Percentiles rank a stretch among this genome's conserved stretches.
phyloP scores from a whole-genome alignment of 1,140 invertebrate species.

The Ridgeia piscesae region DNA sequence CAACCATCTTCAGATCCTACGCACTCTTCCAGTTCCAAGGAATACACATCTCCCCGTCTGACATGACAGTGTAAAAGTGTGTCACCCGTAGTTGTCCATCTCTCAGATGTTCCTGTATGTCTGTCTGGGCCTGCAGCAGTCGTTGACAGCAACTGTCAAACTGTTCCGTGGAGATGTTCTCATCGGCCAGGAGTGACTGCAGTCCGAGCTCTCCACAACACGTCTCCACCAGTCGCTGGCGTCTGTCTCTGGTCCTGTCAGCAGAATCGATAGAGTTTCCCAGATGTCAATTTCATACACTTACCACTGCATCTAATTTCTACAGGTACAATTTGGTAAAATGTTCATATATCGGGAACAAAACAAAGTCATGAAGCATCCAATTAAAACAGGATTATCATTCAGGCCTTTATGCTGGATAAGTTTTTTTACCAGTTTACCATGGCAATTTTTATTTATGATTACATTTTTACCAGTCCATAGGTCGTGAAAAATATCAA shows the following conservation, averaged over 20 bases:
- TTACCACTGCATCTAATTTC: too few species aligned
- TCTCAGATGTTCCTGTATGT: background rate
- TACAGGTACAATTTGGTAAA: too few species aligned
- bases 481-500: too few species aligned
- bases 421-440: too few species aligned
- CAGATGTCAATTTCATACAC: too few species aligned
- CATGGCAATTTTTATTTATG: too few species aligned
- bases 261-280: too few species aligned
- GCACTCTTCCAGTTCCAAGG: slow-evolving; percentile 82
- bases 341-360: too few species aligned
- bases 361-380: too few species aligned
- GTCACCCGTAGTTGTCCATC: slow-evolving; percentile 65
- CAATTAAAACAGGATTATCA: too few species aligned
- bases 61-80: slow-evolving; percentile 87
- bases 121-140: slow-evolving; percentile 52
- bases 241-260: slow-evolving; percentile 62
- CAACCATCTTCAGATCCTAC: background rate
- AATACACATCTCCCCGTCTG: slow-evolving; percentile 86
- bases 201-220: slow-evolving; percentile 71
- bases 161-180: slow-evolving; percentile 82
- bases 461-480: too few species aligned
- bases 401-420: too few species aligned
- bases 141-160: slow-evolving; percentile 83
- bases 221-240: slow-evolving; percentile 49
- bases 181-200: slow-evolving; percentile 77